phyloP scores from a whole-genome alignment of 2,797 vertebrate species.

The Chaetodon trifasciatus region DNA sequence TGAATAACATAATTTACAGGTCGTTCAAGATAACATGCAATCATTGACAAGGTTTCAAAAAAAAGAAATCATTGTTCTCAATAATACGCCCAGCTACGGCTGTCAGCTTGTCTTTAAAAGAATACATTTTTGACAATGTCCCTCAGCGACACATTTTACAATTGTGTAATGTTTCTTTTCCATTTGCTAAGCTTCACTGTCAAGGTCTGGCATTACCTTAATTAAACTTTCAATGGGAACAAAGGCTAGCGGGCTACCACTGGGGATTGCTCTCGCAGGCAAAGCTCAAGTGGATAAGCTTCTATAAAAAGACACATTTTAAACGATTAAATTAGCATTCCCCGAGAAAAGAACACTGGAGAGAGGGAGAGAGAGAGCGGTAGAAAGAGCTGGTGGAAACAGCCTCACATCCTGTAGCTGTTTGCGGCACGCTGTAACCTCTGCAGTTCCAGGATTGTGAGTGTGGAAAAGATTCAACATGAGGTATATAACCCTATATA shows the following conservation, averaged over 20 bases:
- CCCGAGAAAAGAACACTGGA: constrained; percentile 33
- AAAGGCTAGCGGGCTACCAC: constrained; percentile 61
- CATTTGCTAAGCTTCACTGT: constrained; percentile 55
- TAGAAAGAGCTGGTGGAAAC: constrained; percentile 29
- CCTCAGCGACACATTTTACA: constrained; percentile 46
- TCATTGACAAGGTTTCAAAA: constrained; percentile 12
- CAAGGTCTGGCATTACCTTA: constrained; percentile 66
- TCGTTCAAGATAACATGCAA: constrained; percentile 18
- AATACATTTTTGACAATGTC: constrained; percentile 27
- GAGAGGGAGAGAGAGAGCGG: not conserved
- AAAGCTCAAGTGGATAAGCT: constrained; percentile 72
- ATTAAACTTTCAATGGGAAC: constrained; percentile 73
- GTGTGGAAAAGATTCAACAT: constrained; percentile 20
- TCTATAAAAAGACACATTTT: constrained; percentile 75
- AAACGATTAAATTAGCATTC: constrained; percentile 79
- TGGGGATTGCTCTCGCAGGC: constrained; percentile 64
- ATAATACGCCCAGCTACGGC: constrained; percentile 15
- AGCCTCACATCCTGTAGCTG: constrained; percentile 42
- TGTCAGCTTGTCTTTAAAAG: constrained; percentile 35
- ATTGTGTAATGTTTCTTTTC: constrained; percentile 41
- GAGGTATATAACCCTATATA: constrained; percentile 41
- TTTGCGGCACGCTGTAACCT: constrained; percentile 23
- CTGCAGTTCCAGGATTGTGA: constrained; percentile 34
- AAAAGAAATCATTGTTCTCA: constrained; percentile 21
- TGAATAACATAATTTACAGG: constrained; percentile 26